Evolutionary conservation across 2,113 vertebrate genomes (phyloP).

Genomic region (Aspiorhynchus laticeps): DNA sequence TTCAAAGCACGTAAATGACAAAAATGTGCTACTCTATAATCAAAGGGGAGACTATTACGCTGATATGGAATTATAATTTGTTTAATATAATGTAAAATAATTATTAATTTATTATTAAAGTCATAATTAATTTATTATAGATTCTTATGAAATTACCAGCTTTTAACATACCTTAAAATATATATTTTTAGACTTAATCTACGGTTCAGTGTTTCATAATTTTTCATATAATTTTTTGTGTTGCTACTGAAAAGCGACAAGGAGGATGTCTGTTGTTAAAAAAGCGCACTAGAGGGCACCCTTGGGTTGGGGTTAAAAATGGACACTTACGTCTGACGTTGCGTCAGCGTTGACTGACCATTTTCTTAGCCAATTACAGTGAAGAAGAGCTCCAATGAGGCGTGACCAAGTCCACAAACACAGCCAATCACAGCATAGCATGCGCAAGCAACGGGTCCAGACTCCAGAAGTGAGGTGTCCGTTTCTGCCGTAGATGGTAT

Average conservation of each 20-base stretch:
- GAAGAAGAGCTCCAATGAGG: not conserved
- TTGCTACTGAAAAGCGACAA: not conserved
- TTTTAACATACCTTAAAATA: not conserved
- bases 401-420: constrained; percentile 43
- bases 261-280: not conserved
- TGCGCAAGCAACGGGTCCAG: constrained; percentile 50
- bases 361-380: not conserved
- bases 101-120: not conserved
- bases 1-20: not conserved
- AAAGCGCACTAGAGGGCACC: not conserved
- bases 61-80: not conserved
- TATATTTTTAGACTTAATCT: not conserved
- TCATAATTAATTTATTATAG: not conserved
- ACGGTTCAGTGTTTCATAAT: not conserved
- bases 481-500: constrained; percentile 63
- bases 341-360: constrained; percentile 53
- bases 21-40: not conserved
- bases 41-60: not conserved
- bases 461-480: constrained; percentile 49
- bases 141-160: not conserved
- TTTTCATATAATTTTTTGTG: not conserved
- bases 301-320: not conserved
- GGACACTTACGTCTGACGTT: constrained; percentile 3
- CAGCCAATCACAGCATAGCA: constrained; percentile 62
- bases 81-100: not conserved